These are phyloP conservation scores for Mya arenaria DNA, from an alignment of 1,140 invertebrate species.

Conservation along the genomic window DNA sequence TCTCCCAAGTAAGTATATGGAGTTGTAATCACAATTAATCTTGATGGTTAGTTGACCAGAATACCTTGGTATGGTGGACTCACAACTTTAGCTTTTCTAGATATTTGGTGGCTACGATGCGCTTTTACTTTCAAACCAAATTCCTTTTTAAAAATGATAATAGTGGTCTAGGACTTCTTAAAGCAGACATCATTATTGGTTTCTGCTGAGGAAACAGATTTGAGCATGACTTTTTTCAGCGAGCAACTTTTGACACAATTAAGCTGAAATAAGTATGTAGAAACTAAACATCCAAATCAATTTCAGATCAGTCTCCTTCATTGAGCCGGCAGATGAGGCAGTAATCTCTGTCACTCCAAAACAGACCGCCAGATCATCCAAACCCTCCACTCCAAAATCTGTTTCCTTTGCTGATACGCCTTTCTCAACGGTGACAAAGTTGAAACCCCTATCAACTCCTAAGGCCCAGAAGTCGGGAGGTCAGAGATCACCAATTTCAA, in stretches of 20 bases:
- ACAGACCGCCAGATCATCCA: not conserved
- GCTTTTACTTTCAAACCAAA: too few relatives aligned
- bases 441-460: constrained; percentile 36
- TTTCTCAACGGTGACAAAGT: constrained; percentile 9
- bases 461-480: constrained; percentile 12
- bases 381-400: constrained; percentile 40
- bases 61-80: too few relatives aligned
- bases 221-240: too few relatives aligned
- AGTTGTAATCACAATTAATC: too few relatives aligned
- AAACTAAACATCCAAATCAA: not conserved
- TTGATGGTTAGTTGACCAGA: too few relatives aligned
- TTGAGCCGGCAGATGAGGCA: constrained; percentile 2
- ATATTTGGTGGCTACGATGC: too few relatives aligned
- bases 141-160: too few relatives aligned
- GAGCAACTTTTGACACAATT: not conserved
- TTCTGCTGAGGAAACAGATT: not conserved
- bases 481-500: not conserved
- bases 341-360: not conserved
- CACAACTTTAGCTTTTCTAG: too few relatives aligned
- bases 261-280: not conserved
- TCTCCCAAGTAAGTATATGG: constrained; percentile 48
- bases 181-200: not conserved
- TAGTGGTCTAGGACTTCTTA: too few relatives aligned
- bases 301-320: constrained; percentile 47
- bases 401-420: constrained; percentile 27